Percentiles rank a stretch among this genome's conserved stretches.
Conservation (phyloP, 2,113 vertebrate species). For the Microcebus tavaratra region DNA sequence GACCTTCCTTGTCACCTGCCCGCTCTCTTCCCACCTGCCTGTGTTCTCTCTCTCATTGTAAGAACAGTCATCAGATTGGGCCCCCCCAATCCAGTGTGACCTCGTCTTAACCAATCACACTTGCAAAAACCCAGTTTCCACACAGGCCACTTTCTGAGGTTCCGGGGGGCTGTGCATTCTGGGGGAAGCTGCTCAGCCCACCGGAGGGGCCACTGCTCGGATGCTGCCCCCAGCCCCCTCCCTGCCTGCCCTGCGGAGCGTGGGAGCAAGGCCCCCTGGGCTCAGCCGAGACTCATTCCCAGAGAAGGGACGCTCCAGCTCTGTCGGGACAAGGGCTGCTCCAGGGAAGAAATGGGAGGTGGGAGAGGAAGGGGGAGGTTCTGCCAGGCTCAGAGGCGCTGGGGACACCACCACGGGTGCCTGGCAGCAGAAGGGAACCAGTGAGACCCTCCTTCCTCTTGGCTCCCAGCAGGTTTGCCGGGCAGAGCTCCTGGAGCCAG, state of each 20-base stretch:
- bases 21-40: too few species aligned
- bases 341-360: not conserved
- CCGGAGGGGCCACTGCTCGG: not conserved
- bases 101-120: not conserved
- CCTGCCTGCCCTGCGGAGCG: accelerated
- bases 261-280: accelerated
- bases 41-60: not conserved
- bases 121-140: not conserved
- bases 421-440: not conserved
- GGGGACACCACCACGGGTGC: not conserved
- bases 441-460: not conserved
- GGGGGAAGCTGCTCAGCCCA: accelerated
- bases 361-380: not conserved
- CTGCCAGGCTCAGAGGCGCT: accelerated
- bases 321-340: accelerated
- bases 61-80: accelerated
- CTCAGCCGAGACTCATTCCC: not conserved
- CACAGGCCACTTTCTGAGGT: not conserved
- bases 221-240: not conserved
- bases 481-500: not conserved
- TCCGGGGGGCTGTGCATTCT: not conserved
- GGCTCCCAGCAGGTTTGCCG: not conserved
- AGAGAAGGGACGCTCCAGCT: accelerated
- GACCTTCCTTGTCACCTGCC: accelerated
- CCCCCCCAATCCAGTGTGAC: not conserved